Evolutionary conservation across 2,888 invertebrate species (phyloP).

Genomic region (Pheosia gnoma): DNA sequence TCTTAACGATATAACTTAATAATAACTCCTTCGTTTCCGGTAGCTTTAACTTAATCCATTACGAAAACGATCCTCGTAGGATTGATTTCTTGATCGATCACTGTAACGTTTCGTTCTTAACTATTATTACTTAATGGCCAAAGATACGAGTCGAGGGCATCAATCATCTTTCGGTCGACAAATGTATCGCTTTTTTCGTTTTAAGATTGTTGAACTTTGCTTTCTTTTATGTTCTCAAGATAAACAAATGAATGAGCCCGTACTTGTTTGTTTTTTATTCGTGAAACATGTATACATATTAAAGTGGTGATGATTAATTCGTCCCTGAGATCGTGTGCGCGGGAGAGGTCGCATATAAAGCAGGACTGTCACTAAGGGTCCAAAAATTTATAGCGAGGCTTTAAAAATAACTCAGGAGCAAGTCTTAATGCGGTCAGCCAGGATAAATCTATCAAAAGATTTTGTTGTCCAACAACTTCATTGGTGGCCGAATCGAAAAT

Average conservation of each 20-base stretch:
- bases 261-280: slow-evolving; percentile 10
- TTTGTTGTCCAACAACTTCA: slow-evolving; percentile 84
- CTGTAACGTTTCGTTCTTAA: slow-evolving; percentile 66
- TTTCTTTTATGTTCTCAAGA: slow-evolving; percentile 55
- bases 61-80: slow-evolving; percentile 66
- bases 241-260: slow-evolving; percentile 47
- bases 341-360: slow-evolving; percentile 55
- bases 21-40: slow-evolving; percentile 62
- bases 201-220: slow-evolving; percentile 57
- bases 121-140: slow-evolving; percentile 81
- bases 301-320: slow-evolving; percentile 39
- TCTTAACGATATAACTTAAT: slow-evolving; percentile 1
- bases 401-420: slow-evolving; percentile 78
- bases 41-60: slow-evolving; percentile 76
- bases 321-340: slow-evolving; percentile 24
- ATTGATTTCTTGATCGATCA: slow-evolving; percentile 82
- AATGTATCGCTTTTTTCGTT: slow-evolving; percentile 67
- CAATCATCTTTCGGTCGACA: slow-evolving; percentile 76
- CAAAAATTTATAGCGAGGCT: slow-evolving; percentile 75
- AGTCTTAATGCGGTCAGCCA: slow-evolving; percentile 80
- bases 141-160: slow-evolving; percentile 71
- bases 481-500: slow-evolving; percentile 84
- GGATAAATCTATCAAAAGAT: slow-evolving; percentile 85
- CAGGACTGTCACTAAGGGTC: slow-evolving; percentile 53
- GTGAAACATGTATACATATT: slow-evolving; percentile 24